These are phyloP conservation scores for Drosophila hamatofila DNA, from an alignment of 2,888 invertebrate species.

Conservation along the genomic window DNA sequence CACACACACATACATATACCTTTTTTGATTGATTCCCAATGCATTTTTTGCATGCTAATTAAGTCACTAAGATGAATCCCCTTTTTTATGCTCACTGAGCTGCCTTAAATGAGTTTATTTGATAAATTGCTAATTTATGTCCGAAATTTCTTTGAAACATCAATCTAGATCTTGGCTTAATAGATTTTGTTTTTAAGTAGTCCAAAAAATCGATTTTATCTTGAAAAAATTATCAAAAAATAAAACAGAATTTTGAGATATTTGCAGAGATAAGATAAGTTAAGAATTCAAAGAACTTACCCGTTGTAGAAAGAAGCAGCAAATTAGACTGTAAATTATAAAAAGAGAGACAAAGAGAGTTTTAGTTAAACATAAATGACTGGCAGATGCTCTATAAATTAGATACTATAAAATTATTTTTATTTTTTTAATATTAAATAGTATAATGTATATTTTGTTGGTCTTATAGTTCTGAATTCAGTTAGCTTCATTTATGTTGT, in stretches of 20 bases:
- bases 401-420: too few relatives aligned
- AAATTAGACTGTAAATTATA: not conserved
- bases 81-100: not conserved
- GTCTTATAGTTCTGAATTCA: too few relatives aligned
- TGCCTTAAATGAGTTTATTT: conserved; percentile 23
- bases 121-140: conserved; percentile 52
- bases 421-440: too few relatives aligned
- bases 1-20: not conserved
- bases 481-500: too few relatives aligned
- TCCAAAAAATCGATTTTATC: conserved; percentile 4
- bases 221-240: not conserved
- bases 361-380: too few relatives aligned
- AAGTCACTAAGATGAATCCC: conserved; percentile 63
- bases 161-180: conserved; percentile 12
- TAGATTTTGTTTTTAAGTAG: not conserved
- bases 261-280: conserved; percentile 5
- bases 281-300: not conserved
- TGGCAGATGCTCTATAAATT: not conserved
- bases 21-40: conserved; percentile 67
- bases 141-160: not conserved
- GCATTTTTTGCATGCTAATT: conserved; percentile 73
- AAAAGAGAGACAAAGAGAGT: not conserved
- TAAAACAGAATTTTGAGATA: not conserved
- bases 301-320: not conserved
- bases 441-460: too few relatives aligned